phyloP scores from a whole-genome alignment of 2,888 invertebrate genomes.

The Catonia carolina region DNA sequence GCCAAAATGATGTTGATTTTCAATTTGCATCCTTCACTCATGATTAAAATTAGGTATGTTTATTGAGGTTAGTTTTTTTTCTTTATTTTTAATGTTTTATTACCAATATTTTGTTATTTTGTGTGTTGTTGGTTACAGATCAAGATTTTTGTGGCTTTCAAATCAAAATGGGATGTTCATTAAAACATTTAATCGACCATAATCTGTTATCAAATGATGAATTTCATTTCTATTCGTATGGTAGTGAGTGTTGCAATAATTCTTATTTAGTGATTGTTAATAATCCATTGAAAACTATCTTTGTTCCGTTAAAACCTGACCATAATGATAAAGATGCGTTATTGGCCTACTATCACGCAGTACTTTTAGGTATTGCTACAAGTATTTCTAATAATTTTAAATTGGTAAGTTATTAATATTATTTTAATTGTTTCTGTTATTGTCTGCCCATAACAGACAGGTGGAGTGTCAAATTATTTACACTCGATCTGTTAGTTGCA shows the following conservation, averaged over 20 bases:
- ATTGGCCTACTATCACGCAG: constrained; percentile 59
- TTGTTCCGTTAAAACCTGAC: constrained; percentile 51
- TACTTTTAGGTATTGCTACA: constrained; percentile 28
- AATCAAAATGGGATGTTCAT: constrained; percentile 53
- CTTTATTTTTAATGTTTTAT: too few relatives aligned
- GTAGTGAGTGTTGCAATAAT: constrained; percentile 45
- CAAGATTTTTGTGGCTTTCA: constrained; percentile 53
- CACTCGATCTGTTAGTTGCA: too few relatives aligned
- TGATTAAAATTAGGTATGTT: too few relatives aligned
- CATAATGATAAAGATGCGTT: constrained; percentile 51
- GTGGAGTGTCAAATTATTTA: too few relatives aligned
- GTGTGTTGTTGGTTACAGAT: too few relatives aligned
- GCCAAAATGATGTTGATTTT: too few relatives aligned
- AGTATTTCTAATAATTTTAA: constrained; percentile 14
- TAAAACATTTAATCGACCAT: constrained; percentile 42
- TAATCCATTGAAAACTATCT: constrained; percentile 45
- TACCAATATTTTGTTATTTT: too few relatives aligned
- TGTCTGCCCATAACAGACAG: too few relatives aligned
- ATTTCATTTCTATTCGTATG: constrained; percentile 42
- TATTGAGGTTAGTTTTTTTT: too few relatives aligned
- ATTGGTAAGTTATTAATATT: constrained; percentile 27
- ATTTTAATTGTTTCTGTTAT: too few relatives aligned
- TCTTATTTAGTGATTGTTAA: constrained; percentile 51
- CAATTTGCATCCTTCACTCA: too few relatives aligned
- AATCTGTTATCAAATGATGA: constrained; percentile 38